Conservation (phyloP, 1,140 invertebrate species). For the Notospermus geniculatus region DNA sequence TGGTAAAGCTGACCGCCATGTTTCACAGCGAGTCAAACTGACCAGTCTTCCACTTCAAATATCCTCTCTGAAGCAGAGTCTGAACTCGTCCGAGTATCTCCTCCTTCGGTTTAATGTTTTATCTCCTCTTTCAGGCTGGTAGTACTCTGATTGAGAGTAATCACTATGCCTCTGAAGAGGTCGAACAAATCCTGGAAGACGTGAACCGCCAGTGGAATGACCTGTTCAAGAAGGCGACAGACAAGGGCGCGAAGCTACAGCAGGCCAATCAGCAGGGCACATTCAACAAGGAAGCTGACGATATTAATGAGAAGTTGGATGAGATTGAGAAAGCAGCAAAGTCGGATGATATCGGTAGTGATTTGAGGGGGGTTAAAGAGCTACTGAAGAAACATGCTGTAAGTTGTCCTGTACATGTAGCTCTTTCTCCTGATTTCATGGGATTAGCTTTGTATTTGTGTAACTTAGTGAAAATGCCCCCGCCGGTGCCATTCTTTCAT, state of each 20-base stretch:
- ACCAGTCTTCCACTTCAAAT: no score
- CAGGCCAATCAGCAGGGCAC: conserved; percentile 77
- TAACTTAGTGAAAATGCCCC: no score
- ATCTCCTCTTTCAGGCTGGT: conserved; percentile 76
- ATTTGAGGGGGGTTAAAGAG: conserved; percentile 95
- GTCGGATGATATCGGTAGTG: conserved; percentile 95
- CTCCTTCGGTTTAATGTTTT: no score
- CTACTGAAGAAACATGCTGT: conserved; percentile 97
- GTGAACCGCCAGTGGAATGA: conserved; percentile 89
- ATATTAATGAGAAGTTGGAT: conserved; percentile 55
- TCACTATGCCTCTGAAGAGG: conserved; percentile 91
- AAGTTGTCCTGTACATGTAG: no score
- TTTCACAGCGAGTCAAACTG: no score
- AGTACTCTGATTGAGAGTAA: conserved; percentile 92
- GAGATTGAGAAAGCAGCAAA: conserved; percentile 94
- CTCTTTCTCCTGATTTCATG: no score
- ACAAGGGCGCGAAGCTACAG: conserved; percentile 76
- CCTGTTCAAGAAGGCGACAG: conserved; percentile 71
- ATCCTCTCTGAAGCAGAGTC: no score
- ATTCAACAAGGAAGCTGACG: conserved; percentile 87
- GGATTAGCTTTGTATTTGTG: no score
- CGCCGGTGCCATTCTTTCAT: not conserved
- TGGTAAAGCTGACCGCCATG: no score
- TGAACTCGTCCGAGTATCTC: no score
- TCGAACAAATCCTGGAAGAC: conserved; percentile 83